Evolutionary conservation across 1,140 invertebrate genomes (phyloP), one percentile per base, ranked within the genome.

Genomic region (Octopus bimaculoides): DNA sequence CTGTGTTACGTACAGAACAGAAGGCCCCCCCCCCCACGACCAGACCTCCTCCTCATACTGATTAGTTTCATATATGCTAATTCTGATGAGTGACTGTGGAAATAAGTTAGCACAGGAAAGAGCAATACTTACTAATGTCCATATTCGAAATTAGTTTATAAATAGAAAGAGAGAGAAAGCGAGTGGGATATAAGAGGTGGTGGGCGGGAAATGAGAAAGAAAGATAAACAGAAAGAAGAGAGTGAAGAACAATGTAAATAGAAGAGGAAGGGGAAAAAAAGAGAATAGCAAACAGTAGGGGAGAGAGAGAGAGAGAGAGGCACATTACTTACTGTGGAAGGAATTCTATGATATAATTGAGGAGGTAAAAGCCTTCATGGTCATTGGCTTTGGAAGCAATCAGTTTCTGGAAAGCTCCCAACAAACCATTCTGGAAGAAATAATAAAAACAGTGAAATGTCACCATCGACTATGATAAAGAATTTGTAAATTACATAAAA

Each of bases 361-460:
- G 92, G 3, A 99, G 90, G 87, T 95, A 93, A 89, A 99, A 98
- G 53, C 97, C 98, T 91, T 99, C 96, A 85, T 98, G 96, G 90
- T 99, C 98, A 87, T 98, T 97, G 0, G 93, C 92, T 91, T 97
- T 98, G 0, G 96, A 98, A 5, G 96, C 95, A 83, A 98, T 96
- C 81, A 99, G 90, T 91, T 99, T 98, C 88, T 99, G 97, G 89
- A 98, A 99, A 20, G 99, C 94, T 41, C 97, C 97, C 10, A 99
- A 89, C 80, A 99, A 92, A 61, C 94, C 95, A 88, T 92, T 94
- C 93, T 96, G 90, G 17, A 92, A 92, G 56, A 79, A 85, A 82
- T 86, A 86, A 81, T 52, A 75, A 52, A 41, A 75, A 7, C 20
- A 75, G 26, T 41, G 26, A 41, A 41, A 41, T 41, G 26, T 41